phyloP scores from a whole-genome alignment of 2,113 vertebrate species.

The Leuciscus idus region DNA sequence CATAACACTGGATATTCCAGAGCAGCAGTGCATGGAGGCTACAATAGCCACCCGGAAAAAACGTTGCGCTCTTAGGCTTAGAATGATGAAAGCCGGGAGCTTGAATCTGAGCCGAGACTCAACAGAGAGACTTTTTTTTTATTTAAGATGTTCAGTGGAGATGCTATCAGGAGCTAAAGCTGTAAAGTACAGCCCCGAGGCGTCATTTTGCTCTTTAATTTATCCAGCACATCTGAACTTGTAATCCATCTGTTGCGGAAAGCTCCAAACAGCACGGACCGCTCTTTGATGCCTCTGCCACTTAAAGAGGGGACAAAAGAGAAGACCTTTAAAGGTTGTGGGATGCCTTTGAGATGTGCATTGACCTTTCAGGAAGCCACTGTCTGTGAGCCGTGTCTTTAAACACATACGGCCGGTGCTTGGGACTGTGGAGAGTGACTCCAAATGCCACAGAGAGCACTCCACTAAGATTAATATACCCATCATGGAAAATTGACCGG shows the following conservation, averaged over 20 bases:
- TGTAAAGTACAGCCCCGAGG: slow-evolving; percentile 43
- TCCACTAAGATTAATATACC: slow-evolving; percentile 75
- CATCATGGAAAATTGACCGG: slow-evolving; percentile 67
- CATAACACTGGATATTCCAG: slow-evolving; percentile 72
- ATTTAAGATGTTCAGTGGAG: slow-evolving; percentile 37
- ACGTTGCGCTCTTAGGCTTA: slow-evolving; percentile 45
- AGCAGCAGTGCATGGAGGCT: slow-evolving; percentile 67
- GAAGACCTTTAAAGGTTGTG: slow-evolving; percentile 78
- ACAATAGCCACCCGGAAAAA: slow-evolving; percentile 61
- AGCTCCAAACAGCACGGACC: slow-evolving; percentile 46
- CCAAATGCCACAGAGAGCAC: slow-evolving; percentile 67
- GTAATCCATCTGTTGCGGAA: slow-evolving; percentile 64
- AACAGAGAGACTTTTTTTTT: slow-evolving; percentile 38
- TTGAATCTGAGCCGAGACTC: slow-evolving; percentile 36
- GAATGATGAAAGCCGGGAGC: slow-evolving; percentile 43
- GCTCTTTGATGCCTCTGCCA: slow-evolving; percentile 61
- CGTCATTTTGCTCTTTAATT: slow-evolving; percentile 46
- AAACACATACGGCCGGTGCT: slow-evolving; percentile 53
- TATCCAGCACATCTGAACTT: slow-evolving; percentile 58
- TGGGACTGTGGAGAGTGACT: slow-evolving; percentile 46
- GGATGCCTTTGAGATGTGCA: slow-evolving; percentile 72
- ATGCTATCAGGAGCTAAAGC: slow-evolving; percentile 40
- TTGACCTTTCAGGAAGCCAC: slow-evolving; percentile 74
- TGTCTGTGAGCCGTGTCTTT: slow-evolving; percentile 54
- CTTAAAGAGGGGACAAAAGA: slow-evolving; percentile 71